Conservation (phyloP, 2,888 invertebrate species). For the Amiota minor region DNA sequence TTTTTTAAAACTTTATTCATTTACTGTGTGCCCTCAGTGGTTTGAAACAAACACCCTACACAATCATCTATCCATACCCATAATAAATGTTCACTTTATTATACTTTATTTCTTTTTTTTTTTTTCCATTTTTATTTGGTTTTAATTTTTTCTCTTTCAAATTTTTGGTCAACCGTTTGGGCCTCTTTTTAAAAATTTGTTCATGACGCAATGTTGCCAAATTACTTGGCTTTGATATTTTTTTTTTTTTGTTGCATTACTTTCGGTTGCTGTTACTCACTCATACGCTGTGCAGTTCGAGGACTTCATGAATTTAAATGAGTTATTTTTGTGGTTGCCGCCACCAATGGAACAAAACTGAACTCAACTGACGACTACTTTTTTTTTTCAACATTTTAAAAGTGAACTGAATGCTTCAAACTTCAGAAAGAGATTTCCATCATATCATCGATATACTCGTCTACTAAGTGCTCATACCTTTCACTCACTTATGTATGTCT, state of each 20-base stretch:
- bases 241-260: neutral
- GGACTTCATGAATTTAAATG: conserved; percentile 28
- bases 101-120: neutral
- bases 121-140: neutral
- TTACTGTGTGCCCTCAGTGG: conserved; percentile 34
- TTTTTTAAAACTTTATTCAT: conserved; percentile 51
- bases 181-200: conserved; percentile 13
- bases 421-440: too few species aligned
- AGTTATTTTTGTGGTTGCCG: neutral
- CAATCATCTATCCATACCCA: conserved; percentile 10
- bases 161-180: conserved; percentile 23
- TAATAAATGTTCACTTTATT: neutral
- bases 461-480: too few species aligned
- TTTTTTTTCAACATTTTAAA: too few species aligned
- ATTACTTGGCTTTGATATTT: conserved; percentile 4
- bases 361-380: too few species aligned
- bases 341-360: neutral
- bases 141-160: neutral
- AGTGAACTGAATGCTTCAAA: too few species aligned
- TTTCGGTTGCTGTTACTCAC: neutral
- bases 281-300: conserved; percentile 5
- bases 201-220: conserved; percentile 13
- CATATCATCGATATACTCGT: too few species aligned
- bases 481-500: too few species aligned
- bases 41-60: neutral